A percentile compares a stretch with the other conserved stretches of the same genome.
Evolutionary conservation across 2,888 invertebrate genomes (phyloP).

Genomic region (Tigriopus californicus): DNA sequence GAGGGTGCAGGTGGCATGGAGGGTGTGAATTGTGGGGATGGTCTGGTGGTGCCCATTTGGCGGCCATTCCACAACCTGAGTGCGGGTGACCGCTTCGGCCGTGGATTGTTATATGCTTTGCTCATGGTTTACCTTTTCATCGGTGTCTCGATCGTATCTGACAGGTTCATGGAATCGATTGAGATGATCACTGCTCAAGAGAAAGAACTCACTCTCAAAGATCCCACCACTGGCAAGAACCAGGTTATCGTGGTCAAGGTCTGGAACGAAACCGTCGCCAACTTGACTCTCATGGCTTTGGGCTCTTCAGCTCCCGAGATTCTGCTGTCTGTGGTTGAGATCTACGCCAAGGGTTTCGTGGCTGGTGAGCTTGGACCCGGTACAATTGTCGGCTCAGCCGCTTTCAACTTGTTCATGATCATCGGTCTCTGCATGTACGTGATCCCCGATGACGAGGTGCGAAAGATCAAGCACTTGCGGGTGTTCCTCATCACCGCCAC

Average conservation of each 20-base stretch:
- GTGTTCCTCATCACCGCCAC: slow-evolving; percentile 95
- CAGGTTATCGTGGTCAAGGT: slow-evolving; percentile 80
- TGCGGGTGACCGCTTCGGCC: slow-evolving; percentile 52
- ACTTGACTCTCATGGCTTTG: slow-evolving; percentile 92
- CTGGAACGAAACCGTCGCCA: slow-evolving; percentile 99
- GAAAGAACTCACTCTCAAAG: slow-evolving; percentile 75
- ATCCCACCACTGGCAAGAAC: slow-evolving; percentile 56
- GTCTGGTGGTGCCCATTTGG: slow-evolving; percentile 77
- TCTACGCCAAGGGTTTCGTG: slow-evolving; percentile 80
- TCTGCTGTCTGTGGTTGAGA: slow-evolving; percentile 88
- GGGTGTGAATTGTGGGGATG: slow-evolving; percentile 45
- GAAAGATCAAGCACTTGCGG: slow-evolving; percentile 85
- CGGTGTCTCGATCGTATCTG: slow-evolving; percentile 95
- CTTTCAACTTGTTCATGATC: slow-evolving; percentile 94
- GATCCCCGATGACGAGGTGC: slow-evolving; percentile 70
- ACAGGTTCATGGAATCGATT: slow-evolving; percentile 97
- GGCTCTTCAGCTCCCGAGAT: slow-evolving; percentile 98
- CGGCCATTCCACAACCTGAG: slow-evolving; percentile 55
- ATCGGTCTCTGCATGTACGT: slow-evolving; percentile 82
- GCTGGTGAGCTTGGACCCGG: slow-evolving; percentile 95
- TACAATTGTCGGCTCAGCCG: slow-evolving; percentile 95
- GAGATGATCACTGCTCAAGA: slow-evolving; percentile 98
- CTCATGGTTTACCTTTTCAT: slow-evolving; percentile 84
- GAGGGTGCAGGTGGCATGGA: neutral
- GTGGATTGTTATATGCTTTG: slow-evolving; percentile 77